phyloP scores from a whole-genome alignment of 2,888 invertebrate genomes.

The Mesorhabditis sp. region DNA sequence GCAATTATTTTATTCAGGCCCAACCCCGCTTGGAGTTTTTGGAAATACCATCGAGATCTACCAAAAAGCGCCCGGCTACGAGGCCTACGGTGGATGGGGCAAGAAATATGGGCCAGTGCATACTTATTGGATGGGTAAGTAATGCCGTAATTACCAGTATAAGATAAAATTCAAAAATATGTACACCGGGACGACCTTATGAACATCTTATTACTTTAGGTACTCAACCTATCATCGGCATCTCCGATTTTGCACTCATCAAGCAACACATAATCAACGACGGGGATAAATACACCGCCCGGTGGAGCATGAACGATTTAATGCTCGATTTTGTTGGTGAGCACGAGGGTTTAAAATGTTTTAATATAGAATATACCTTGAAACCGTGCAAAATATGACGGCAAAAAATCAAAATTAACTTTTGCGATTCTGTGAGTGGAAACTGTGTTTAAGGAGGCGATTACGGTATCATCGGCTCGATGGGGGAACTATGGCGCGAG shows the following conservation, averaged over 20 bases:
- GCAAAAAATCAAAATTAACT: too few species aligned
- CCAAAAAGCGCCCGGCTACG: constrained; percentile 20
- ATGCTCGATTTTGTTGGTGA: not conserved
- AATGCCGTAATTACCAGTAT: not conserved
- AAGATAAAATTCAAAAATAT: not conserved
- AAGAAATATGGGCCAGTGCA: constrained; percentile 23
- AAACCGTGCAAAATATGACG: too few species aligned
- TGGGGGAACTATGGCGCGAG: constrained; percentile 25
- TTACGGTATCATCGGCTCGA: constrained; percentile 27
- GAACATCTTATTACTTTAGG: constrained; percentile 12
- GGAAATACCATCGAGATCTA: constrained; percentile 20
- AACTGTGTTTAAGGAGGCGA: constrained; percentile 16
- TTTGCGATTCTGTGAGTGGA: too few species aligned
- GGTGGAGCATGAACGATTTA: constrained; percentile 17
- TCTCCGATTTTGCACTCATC: constrained; percentile 21
- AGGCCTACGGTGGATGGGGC: constrained; percentile 18
- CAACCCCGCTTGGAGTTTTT: constrained; percentile 19
- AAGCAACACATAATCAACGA: constrained; percentile 28
- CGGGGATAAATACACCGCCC: constrained; percentile 26
- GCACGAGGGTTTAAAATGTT: too few species aligned
- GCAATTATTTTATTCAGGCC: constrained; percentile 14
- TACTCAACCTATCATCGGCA: constrained; percentile 17
- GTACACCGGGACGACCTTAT: not conserved
- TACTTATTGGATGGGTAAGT: constrained; percentile 23
- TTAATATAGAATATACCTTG: too few species aligned